These are phyloP conservation scores for Drosophila rubida DNA, from an alignment of 2,888 invertebrate species.

Conservation along the genomic window DNA sequence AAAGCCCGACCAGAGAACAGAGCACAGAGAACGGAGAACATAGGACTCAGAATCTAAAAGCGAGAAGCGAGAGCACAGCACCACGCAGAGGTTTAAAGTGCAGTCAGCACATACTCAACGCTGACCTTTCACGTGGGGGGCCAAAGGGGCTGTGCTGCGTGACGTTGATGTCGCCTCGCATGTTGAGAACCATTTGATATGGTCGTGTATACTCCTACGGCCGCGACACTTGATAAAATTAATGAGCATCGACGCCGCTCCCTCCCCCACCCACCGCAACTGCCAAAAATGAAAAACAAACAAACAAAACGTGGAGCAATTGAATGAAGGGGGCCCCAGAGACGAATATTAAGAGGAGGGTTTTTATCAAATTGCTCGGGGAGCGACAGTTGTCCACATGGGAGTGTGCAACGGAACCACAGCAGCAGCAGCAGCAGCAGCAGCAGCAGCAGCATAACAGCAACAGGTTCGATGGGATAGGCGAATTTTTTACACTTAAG, in stretches of 20 bases:
- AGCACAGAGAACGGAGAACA: neutral
- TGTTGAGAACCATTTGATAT: constrained; percentile 68
- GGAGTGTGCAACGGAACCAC: constrained; percentile 18
- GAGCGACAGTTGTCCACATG: constrained; percentile 19
- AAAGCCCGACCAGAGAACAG: constrained; percentile 8
- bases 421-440: neutral
- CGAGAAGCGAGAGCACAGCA: neutral
- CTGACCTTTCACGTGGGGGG: constrained; percentile 50
- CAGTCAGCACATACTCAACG: constrained; percentile 38
- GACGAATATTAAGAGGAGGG: constrained; percentile 9
- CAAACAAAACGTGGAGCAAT: constrained; percentile 14
- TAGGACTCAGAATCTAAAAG: neutral
- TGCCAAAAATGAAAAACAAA: constrained; percentile 10
- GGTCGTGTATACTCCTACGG: constrained; percentile 34
- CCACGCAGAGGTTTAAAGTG: constrained; percentile 39
- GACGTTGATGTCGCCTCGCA: constrained; percentile 39
- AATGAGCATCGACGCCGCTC: constrained; percentile 54
- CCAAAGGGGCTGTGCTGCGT: constrained; percentile 8
- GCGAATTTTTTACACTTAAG: constrained; percentile 18
- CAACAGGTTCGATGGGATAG: constrained; percentile 38
- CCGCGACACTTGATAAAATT: constrained; percentile 68
- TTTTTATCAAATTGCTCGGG: constrained; percentile 40
- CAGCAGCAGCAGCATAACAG: neutral
- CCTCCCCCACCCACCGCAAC: neutral
- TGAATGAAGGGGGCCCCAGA: constrained; percentile 23